phyloP scores from a whole-genome alignment of 2,113 vertebrate genomes.

The Hippopotamus amphibius region DNA sequence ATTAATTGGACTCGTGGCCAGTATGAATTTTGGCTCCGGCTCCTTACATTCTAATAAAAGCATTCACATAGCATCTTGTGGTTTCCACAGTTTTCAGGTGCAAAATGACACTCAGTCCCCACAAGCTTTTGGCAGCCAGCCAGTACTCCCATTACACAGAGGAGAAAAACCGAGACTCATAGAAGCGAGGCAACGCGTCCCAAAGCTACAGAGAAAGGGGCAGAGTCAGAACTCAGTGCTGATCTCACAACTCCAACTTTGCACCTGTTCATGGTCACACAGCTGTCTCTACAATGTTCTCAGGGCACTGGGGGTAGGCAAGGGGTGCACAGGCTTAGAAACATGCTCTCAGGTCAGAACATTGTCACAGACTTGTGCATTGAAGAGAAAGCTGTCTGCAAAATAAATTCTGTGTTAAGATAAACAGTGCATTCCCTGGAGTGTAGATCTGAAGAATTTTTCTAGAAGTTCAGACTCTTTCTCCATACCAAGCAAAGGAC shows the following conservation, averaged over 20 bases:
- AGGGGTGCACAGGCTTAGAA: not conserved
- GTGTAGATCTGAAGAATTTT: constrained; percentile 41
- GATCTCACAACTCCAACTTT: not conserved
- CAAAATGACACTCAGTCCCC: not conserved
- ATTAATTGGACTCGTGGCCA: constrained; percentile 8
- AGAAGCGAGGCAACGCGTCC: not conserved
- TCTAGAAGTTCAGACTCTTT: not conserved
- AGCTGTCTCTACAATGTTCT: not conserved
- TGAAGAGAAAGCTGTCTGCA: not conserved
- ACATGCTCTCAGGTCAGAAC: not conserved
- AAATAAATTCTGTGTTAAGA: not conserved
- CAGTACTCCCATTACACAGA: not conserved
- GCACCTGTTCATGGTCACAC: not conserved
- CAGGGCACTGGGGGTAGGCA: not conserved
- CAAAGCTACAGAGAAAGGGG: not conserved
- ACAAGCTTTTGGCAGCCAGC: not conserved
- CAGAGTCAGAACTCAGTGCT: not conserved
- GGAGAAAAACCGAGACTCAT: not conserved
- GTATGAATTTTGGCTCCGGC: not conserved
- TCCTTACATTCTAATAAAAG: constrained; percentile 39
- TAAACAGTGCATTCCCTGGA: not conserved
- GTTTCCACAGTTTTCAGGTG: not conserved
- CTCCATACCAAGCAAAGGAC: not conserved
- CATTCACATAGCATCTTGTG: not conserved
- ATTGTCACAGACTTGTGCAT: not conserved